These are phyloP conservation scores for Tenthredo distinguenda DNA, from an alignment of 2,888 invertebrate species.

Conservation along the genomic window DNA sequence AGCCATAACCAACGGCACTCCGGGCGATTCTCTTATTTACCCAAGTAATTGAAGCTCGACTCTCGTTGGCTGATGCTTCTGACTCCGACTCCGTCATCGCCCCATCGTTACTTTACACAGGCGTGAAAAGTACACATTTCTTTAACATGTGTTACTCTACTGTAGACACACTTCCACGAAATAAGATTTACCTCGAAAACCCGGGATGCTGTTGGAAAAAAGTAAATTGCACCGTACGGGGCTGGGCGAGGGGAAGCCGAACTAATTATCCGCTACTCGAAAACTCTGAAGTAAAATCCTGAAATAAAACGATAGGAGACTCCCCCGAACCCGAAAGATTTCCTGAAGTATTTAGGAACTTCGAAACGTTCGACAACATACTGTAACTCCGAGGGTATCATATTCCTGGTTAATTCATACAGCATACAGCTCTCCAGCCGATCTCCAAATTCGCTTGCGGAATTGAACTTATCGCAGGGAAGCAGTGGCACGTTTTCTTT, in stretches of 20 bases:
- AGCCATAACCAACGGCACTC: constrained; percentile 53
- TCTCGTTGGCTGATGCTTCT: constrained; percentile 69
- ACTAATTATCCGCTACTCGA: background rate
- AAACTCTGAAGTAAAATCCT: background rate
- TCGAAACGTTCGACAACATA: background rate
- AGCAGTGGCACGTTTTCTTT: constrained; percentile 23
- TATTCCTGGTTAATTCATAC: background rate
- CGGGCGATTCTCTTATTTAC: constrained; percentile 62
- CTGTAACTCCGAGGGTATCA: background rate
- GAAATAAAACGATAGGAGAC: background rate
- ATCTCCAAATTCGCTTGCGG: background rate
- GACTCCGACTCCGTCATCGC: constrained; percentile 59
- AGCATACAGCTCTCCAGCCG: background rate
- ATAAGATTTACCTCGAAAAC: background rate
- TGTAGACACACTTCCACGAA: background rate
- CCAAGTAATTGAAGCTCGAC: constrained; percentile 66
- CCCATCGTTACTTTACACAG: constrained; percentile 48
- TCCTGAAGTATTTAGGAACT: background rate
- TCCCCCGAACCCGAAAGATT: background rate
- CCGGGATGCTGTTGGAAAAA: background rate
- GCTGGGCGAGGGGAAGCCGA: background rate
- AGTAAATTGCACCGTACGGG: background rate
- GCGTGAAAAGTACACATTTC: constrained; percentile 44
- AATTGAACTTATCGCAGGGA: background rate
- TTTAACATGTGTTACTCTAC: background rate